A percentile compares a stretch with the other conserved stretches of the same genome.
Evolutionary conservation across 2,888 invertebrate genomes (phyloP).

Genomic region (Ophion ventricosus): DNA sequence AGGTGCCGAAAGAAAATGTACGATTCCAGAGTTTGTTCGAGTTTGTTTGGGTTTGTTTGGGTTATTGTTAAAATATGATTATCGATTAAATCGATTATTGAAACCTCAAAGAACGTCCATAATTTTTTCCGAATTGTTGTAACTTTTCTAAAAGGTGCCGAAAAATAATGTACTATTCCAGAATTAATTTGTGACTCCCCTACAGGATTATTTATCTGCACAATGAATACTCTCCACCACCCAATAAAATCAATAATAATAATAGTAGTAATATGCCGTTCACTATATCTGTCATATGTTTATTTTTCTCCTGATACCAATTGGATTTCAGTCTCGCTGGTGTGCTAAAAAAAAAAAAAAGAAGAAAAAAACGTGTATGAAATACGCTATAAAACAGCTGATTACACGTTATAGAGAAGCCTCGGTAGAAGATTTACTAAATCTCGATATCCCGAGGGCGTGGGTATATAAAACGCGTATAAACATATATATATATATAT

Average conservation of each 20-base stretch:
- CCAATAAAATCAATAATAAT: conserved; percentile 4
- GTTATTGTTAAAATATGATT: too few relatives aligned
- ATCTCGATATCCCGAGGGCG: conserved; percentile 44
- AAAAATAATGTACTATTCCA: too few relatives aligned
- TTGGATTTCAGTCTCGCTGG: conserved; percentile 44
- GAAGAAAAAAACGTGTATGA: conserved; percentile 31
- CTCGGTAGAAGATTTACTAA: conserved; percentile 52
- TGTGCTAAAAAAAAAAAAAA: neutral
- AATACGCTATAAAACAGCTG: conserved; percentile 39
- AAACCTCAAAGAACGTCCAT: too few relatives aligned
- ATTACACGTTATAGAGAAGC: conserved; percentile 46
- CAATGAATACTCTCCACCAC: conserved; percentile 37
- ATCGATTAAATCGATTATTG: too few relatives aligned
- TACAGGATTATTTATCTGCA: conserved; percentile 23
- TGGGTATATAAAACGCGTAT: conserved; percentile 4
- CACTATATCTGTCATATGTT: neutral
- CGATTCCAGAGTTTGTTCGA: too few relatives aligned
- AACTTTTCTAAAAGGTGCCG: too few relatives aligned
- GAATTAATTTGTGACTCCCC: too few relatives aligned
- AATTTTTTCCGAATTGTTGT: too few relatives aligned
- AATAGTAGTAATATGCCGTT: conserved; percentile 11
- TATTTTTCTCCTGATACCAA: conserved; percentile 41
- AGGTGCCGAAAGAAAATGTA: too few relatives aligned
- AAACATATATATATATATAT: conserved; percentile 27
- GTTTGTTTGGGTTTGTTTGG: too few relatives aligned